Evolutionary conservation across 2,888 invertebrate species (phyloP).

Genomic region (Mythimna lalbum): DNA sequence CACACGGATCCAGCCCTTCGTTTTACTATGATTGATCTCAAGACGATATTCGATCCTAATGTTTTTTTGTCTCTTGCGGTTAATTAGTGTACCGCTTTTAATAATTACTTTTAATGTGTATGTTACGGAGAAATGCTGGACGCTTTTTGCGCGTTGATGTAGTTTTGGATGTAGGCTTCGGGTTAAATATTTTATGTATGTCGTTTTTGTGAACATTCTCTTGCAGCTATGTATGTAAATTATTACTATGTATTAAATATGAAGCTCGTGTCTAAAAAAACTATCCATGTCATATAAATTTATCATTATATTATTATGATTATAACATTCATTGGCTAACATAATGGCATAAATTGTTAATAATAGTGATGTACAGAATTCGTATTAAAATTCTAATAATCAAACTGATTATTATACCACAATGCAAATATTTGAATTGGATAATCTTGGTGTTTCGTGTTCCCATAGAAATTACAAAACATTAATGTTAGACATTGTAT

Average conservation of each 20-base stretch:
- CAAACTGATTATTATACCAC: conserved; percentile 63
- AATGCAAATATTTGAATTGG: conserved; percentile 67
- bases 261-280: conserved; percentile 78
- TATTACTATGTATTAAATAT: conserved; percentile 83
- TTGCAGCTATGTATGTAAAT: conserved; percentile 87
- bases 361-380: conserved; percentile 66
- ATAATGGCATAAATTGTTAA: conserved; percentile 61
- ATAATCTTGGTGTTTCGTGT: conserved; percentile 78
- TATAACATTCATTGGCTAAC: conserved; percentile 71
- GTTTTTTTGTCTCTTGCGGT: conserved; percentile 83
- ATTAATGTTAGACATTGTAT: conserved; percentile 71
- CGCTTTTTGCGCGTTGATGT: conserved; percentile 88
- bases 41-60: conserved; percentile 89
- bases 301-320: conserved; percentile 70
- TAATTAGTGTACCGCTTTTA: conserved; percentile 80
- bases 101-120: conserved; percentile 84
- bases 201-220: conserved; percentile 83
- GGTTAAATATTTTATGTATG: conserved; percentile 83
- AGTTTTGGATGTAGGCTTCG: conserved; percentile 85
- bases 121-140: conserved; percentile 78
- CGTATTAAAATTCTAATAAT: conserved; percentile 65
- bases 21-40: conserved; percentile 89
- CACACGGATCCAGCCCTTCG: conserved; percentile 75
- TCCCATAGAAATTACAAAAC: conserved; percentile 77
- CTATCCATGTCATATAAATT: conserved; percentile 78